phyloP scores from a whole-genome alignment of 2,888 invertebrate species.

The Hypselothyrea guttata region DNA sequence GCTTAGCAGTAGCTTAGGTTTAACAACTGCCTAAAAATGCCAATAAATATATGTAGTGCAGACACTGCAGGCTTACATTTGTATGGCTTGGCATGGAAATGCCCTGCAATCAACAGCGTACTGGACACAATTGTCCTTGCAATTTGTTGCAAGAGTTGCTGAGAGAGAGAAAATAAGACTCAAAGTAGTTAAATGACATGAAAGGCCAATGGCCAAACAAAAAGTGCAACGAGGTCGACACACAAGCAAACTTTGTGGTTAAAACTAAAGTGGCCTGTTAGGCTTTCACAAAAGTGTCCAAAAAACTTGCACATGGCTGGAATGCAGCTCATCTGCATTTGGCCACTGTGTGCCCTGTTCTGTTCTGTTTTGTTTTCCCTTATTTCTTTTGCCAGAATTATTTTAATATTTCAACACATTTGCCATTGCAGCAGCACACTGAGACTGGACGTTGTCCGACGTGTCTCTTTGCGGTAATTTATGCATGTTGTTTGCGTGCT shows the following conservation, averaged over 20 bases:
- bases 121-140: constrained; percentile 42
- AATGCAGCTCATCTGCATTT: constrained; percentile 62
- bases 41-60: constrained; percentile 38
- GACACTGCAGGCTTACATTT: constrained; percentile 30
- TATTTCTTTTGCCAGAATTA: constrained; percentile 26
- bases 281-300: constrained; percentile 71
- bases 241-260: constrained; percentile 69
- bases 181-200: constrained; percentile 70
- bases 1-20: constrained; percentile 15
- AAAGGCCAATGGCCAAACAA: constrained; percentile 64
- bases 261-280: constrained; percentile 75
- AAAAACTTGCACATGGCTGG: constrained; percentile 64
- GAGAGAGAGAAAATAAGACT: constrained; percentile 13
- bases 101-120: constrained; percentile 56
- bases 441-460: constrained; percentile 13
- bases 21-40: constrained; percentile 16
- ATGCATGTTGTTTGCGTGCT: constrained; percentile 72
- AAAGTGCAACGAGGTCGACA: constrained; percentile 70
- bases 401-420: constrained; percentile 74
- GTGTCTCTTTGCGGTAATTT: constrained; percentile 66
- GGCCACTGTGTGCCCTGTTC: constrained; percentile 26
- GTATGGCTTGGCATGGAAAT: constrained; percentile 25
- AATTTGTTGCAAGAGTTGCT: constrained; percentile 15
- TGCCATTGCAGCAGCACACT: constrained; percentile 40
- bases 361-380: not conserved